These are phyloP conservation scores for Scaptomyza hsui DNA, from an alignment of 1,140 invertebrate genomes.

Conservation along the genomic window DNA sequence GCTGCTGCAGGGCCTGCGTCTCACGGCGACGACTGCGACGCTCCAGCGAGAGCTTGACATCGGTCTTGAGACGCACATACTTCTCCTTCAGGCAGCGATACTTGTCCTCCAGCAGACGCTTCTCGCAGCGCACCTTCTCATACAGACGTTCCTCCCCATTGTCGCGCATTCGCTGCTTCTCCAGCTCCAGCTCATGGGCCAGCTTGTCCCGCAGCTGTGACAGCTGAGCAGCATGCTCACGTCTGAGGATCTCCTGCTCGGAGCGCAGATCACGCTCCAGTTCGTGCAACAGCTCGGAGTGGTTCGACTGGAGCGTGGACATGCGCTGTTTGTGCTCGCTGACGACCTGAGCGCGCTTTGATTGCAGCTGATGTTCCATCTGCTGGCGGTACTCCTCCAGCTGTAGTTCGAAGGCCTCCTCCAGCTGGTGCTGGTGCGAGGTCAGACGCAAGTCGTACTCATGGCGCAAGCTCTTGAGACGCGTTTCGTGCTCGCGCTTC, in stretches of 20 bases:
- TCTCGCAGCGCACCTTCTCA: conserved; percentile 89
- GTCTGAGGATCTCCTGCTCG: conserved; percentile 86
- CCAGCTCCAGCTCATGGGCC: conserved; percentile 86
- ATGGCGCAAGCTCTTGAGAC: conserved; percentile 84
- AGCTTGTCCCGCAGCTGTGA: conserved; percentile 87
- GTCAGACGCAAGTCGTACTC: conserved; percentile 85
- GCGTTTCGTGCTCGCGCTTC: conserved; percentile 83
- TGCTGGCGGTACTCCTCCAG: conserved; percentile 65
- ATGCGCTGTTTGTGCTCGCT: conserved; percentile 85
- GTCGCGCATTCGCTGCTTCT: conserved; percentile 84
- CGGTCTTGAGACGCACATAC: conserved; percentile 91
- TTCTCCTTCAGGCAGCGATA: conserved; percentile 92
- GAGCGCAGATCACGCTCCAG: conserved; percentile 86
- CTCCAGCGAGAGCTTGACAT: conserved; percentile 88
- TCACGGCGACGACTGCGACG: conserved; percentile 86
- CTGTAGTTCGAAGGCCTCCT: conserved; percentile 84
- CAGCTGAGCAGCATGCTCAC: conserved; percentile 87
- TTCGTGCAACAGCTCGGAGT: conserved; percentile 85
- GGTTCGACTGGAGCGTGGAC: conserved; percentile 85
- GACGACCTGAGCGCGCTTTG: conserved; percentile 84
- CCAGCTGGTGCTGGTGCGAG: conserved; percentile 85
- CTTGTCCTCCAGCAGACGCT: conserved; percentile 89
- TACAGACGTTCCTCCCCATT: conserved; percentile 85
- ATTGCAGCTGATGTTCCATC: conserved; percentile 84
- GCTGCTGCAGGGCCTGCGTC: conserved; percentile 84